Evolutionary conservation across 2,888 invertebrate genomes (phyloP).

Genomic region (Timema cristinae): DNA sequence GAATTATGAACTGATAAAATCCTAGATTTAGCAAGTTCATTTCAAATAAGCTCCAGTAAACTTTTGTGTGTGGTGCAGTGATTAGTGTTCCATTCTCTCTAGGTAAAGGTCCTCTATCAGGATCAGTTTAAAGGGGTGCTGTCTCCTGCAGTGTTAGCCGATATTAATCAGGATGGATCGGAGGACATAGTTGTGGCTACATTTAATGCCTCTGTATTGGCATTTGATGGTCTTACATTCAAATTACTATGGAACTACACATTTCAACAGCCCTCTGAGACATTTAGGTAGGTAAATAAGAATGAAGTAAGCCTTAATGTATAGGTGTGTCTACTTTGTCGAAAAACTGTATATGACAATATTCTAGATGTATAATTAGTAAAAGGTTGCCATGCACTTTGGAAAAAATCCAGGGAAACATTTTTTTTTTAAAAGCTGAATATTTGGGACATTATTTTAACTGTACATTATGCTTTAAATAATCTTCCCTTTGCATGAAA

Average conservation of each 20-base stretch:
- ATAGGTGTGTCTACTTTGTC: neutral
- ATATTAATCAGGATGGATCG: constrained; percentile 65
- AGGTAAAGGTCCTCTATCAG: constrained; percentile 53
- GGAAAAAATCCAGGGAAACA: no score
- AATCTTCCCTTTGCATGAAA: no score
- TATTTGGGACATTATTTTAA: no score
- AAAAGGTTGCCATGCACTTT: no score
- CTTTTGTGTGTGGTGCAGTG: no score
- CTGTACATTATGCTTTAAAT: no score
- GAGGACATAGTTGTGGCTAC: constrained; percentile 69
- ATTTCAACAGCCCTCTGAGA: constrained; percentile 57
- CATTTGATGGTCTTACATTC: constrained; percentile 66
- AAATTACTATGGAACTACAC: constrained; percentile 69
- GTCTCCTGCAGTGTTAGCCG: constrained; percentile 61
- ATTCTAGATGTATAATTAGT: neutral
- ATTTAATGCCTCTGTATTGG: constrained; percentile 67
- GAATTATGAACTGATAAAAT: no score
- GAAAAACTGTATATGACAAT: neutral
- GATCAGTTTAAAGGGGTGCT: constrained; percentile 63
- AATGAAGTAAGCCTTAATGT: neutral
- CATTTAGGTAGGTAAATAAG: constrained; percentile 50
- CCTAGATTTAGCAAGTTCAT: no score
- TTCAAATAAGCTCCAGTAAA: no score
- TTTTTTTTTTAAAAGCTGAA: no score
- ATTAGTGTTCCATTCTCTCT: neutral